A percentile compares a stretch with the other conserved stretches of the same genome.
These are phyloP conservation scores for Burhinus oedicnemus DNA, from an alignment of 2,113 vertebrate species.

Conservation along the genomic window DNA sequence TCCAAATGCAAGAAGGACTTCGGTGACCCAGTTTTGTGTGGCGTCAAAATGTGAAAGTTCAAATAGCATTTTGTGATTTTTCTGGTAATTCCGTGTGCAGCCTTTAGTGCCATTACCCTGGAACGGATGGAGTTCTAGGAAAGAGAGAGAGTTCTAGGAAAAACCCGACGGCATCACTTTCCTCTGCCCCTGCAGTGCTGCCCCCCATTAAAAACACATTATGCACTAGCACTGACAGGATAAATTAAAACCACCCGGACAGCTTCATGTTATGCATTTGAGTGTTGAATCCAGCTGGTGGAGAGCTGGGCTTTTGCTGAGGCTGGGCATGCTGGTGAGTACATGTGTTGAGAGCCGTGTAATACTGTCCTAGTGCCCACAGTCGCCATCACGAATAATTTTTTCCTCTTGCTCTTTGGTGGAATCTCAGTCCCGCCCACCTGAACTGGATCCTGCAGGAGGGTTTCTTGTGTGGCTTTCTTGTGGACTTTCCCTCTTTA, in stretches of 20 bases:
- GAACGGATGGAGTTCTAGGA: conserved; percentile 11
- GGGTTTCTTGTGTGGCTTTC: not conserved
- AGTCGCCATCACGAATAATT: not conserved
- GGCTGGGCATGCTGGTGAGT: not conserved
- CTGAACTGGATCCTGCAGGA: not conserved
- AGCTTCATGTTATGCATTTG: conserved; percentile 3
- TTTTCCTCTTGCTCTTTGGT: not conserved
- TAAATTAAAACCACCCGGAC: conserved; percentile 27
- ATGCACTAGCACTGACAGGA: not conserved
- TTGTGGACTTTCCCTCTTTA: not conserved
- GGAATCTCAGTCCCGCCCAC: not conserved
- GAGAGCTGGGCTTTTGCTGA: not conserved
- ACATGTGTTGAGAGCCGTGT: fast-evolving
- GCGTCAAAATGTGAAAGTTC: not conserved
- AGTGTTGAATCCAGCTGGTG: not conserved
- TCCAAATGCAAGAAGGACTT: not conserved
- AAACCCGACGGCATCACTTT: not conserved
- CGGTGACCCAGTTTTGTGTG: not conserved
- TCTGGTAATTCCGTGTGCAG: not conserved
- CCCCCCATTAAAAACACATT: conserved; percentile 51
- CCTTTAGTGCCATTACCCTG: not conserved
- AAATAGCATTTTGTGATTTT: not conserved
- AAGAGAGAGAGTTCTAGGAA: conserved; percentile 45
- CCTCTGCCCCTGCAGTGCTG: not conserved
- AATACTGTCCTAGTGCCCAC: not conserved